Conservation (phyloP, 2,113 vertebrate species). For the Mirounga angustirostris region DNA sequence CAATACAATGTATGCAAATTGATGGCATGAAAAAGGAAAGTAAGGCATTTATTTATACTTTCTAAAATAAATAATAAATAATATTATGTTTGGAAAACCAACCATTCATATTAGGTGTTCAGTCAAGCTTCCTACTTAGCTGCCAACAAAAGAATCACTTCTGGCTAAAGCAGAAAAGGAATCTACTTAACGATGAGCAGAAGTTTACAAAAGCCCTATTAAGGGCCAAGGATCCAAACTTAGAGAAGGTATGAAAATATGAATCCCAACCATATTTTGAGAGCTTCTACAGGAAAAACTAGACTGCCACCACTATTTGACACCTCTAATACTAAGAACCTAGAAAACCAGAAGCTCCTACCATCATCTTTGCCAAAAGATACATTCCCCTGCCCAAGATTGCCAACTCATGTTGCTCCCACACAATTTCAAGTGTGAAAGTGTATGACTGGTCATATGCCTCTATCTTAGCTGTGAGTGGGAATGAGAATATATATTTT, state of each 20-base stretch:
- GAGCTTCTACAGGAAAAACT: constrained; percentile 40
- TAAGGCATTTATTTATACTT: constrained; percentile 41
- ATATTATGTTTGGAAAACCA: constrained; percentile 47
- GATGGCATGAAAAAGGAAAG: constrained; percentile 46
- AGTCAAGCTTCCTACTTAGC: background rate
- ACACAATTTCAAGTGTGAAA: background rate
- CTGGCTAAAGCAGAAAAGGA: constrained; percentile 47
- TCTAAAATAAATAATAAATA: constrained; percentile 10
- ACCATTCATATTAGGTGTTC: constrained; percentile 32
- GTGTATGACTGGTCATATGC: background rate
- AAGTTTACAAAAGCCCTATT: constrained; percentile 38
- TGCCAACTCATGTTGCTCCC: constrained; percentile 18
- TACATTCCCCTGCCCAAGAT: background rate
- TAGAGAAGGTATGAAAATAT: background rate
- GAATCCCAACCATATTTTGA: background rate
- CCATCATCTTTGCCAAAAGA: background rate
- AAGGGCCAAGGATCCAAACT: background rate
- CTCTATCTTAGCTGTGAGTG: background rate
- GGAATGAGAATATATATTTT: constrained; percentile 21
- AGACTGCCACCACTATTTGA: background rate
- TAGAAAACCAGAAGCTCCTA: background rate
- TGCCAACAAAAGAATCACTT: constrained; percentile 55
- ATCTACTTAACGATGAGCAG: constrained; percentile 22
- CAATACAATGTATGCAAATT: background rate
- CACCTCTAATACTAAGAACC: constrained; percentile 4